Percentiles rank a stretch among this genome's conserved stretches.
Evolutionary conservation across 2,113 vertebrate species (phyloP).

Genomic region (Hypomesus transpacificus): DNA sequence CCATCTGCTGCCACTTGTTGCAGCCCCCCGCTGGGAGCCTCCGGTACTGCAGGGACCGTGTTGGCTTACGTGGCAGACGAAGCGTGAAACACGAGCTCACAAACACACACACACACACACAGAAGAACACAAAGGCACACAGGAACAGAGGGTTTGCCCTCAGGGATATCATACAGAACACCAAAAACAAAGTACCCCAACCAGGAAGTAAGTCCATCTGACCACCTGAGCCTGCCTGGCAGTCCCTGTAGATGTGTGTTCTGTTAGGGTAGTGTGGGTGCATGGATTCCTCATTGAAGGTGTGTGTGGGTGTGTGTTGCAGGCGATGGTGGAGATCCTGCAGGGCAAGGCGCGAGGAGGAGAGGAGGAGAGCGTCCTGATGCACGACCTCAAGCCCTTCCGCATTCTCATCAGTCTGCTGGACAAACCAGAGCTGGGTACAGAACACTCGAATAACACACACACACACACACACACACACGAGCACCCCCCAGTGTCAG

Average conservation of each 20-base stretch:
- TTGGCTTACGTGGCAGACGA: slow-evolving; percentile 47
- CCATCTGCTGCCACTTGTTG: slow-evolving; percentile 64
- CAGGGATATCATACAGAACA: neutral
- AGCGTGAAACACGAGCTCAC: slow-evolving; percentile 48
- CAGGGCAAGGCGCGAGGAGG: slow-evolving; percentile 88
- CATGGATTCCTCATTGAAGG: neutral
- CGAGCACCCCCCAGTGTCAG: neutral
- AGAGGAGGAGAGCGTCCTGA: slow-evolving; percentile 87
- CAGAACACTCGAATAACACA: slow-evolving; percentile 11
- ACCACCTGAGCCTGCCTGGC: no score
- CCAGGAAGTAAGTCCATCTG: no score
- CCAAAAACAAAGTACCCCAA: neutral
- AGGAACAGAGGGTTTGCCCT: neutral
- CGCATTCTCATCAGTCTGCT: slow-evolving; percentile 97
- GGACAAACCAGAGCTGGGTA: slow-evolving; percentile 98
- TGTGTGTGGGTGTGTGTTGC: slow-evolving; percentile 33
- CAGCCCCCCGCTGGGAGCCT: slow-evolving; percentile 46
- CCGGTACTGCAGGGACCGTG: slow-evolving; percentile 54
- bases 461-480: neutral
- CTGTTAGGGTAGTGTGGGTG: slow-evolving; percentile 13
- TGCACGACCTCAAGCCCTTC: slow-evolving; percentile 97
- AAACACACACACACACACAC: slow-evolving; percentile 1
- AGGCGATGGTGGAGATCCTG: slow-evolving; percentile 98
- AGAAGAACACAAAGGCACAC: neutral
- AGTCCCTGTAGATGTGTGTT: neutral